Conservation (phyloP, 2,888 invertebrate species). For the Petrolisthes manimaculis region DNA sequence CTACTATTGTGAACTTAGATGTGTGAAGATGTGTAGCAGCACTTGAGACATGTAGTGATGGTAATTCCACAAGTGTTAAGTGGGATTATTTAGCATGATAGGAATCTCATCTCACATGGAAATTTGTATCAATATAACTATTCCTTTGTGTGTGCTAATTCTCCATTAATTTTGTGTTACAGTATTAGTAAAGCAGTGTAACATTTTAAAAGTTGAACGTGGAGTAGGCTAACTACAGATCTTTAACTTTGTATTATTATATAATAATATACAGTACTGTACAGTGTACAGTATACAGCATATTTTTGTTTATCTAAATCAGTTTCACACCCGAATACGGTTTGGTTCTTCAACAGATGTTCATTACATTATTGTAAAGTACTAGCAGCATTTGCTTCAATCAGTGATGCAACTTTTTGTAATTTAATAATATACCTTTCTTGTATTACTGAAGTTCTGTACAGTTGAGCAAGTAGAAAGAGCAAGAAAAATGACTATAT, state of each 20-base stretch:
- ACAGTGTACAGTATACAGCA: not conserved
- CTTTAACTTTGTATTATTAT: not conserved
- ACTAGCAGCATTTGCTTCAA: too few relatives aligned
- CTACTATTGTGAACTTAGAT: not conserved
- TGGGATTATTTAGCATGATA: conserved; percentile 2
- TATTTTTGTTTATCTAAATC: not conserved
- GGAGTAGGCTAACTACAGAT: not conserved
- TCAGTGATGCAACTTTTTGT: too few relatives aligned
- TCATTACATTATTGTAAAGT: too few relatives aligned
- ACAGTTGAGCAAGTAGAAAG: too few relatives aligned
- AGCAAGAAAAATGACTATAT: too few relatives aligned
- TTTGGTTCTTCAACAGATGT: too few relatives aligned
- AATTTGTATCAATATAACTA: not conserved
- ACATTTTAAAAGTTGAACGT: not conserved
- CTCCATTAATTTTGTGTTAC: not conserved
- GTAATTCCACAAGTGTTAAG: conserved; percentile 9
- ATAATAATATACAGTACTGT: not conserved
- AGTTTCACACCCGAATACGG: too few relatives aligned
- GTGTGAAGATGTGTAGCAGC: conserved; percentile 16
- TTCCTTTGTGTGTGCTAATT: too few relatives aligned
- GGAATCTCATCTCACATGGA: not conserved
- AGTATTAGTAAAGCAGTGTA: not conserved
- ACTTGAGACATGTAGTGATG: conserved; percentile 12
- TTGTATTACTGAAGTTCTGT: too few relatives aligned
- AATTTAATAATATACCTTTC: too few relatives aligned